phyloP scores from a whole-genome alignment of 2,113 vertebrate genomes.

The Leuciscus idus region DNA sequence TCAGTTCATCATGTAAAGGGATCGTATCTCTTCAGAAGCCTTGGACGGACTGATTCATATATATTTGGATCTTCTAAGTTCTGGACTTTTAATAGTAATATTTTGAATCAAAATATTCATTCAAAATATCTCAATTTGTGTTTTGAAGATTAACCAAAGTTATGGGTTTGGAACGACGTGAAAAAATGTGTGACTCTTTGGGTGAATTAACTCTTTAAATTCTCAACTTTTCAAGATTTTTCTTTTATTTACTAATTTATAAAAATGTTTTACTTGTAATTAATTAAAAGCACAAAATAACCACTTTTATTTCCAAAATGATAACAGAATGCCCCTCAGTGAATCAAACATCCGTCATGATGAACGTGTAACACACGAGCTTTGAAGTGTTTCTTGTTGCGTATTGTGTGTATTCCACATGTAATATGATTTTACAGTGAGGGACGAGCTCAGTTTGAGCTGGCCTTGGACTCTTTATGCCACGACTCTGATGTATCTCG shows the following conservation, averaged over 20 bases:
- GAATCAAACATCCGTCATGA: neutral
- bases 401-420: neutral
- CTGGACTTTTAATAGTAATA: too few relatives aligned
- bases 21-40: too few relatives aligned
- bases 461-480: conserved; percentile 5
- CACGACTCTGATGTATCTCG: neutral
- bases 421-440: neutral
- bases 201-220: too few relatives aligned
- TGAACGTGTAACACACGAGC: neutral
- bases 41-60: too few relatives aligned
- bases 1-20: too few relatives aligned
- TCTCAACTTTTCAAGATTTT: too few relatives aligned
- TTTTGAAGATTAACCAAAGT: too few relatives aligned
- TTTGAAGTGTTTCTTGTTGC: neutral
- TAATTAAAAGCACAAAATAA: neutral
- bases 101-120: too few relatives aligned
- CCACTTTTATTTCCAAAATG: neutral
- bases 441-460: neutral
- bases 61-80: too few relatives aligned
- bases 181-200: too few relatives aligned
- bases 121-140: too few relatives aligned
- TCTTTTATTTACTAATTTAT: neutral
- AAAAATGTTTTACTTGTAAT: neutral
- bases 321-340: neutral
- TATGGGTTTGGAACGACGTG: too few relatives aligned